Conservation (phyloP, 1,140 invertebrate genomes). For the Subanguina moxae region DNA sequence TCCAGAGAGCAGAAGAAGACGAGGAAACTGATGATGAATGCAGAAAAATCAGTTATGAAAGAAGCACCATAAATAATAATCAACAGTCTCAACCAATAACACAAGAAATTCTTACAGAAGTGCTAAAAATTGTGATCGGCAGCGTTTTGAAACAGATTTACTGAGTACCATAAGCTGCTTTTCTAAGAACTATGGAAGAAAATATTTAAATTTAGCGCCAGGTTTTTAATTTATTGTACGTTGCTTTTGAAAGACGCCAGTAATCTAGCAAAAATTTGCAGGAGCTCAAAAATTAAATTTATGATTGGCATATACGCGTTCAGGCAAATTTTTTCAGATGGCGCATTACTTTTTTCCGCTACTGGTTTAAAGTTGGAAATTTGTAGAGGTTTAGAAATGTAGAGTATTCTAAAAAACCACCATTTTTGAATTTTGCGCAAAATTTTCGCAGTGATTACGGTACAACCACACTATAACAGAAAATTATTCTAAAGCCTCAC, state of each 20-base stretch:
- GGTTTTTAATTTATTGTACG: neutral
- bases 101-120: constrained; percentile 10
- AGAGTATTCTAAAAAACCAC: too few relatives aligned
- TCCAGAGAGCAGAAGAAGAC: constrained; percentile 11
- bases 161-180: neutral
- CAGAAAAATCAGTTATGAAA: neutral
- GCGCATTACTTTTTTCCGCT: too few relatives aligned
- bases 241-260: neutral
- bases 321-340: too few relatives aligned
- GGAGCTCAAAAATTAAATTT: neutral
- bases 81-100: constrained; percentile 5
- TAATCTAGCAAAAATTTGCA: neutral
- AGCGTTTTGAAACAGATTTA: constrained; percentile 18
- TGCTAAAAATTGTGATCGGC: constrained; percentile 16
- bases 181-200: neutral
- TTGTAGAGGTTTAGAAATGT: too few relatives aligned
- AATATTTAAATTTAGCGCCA: neutral
- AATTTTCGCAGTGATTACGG: too few relatives aligned
- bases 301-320: neutral
- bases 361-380: too few relatives aligned
- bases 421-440: too few relatives aligned
- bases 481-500: too few relatives aligned
- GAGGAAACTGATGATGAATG: neutral
- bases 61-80: neutral
- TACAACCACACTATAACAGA: too few relatives aligned